Evolutionary conservation across 2,113 vertebrate species (phyloP).

Genomic region (Lepisosteus oculatus): DNA sequence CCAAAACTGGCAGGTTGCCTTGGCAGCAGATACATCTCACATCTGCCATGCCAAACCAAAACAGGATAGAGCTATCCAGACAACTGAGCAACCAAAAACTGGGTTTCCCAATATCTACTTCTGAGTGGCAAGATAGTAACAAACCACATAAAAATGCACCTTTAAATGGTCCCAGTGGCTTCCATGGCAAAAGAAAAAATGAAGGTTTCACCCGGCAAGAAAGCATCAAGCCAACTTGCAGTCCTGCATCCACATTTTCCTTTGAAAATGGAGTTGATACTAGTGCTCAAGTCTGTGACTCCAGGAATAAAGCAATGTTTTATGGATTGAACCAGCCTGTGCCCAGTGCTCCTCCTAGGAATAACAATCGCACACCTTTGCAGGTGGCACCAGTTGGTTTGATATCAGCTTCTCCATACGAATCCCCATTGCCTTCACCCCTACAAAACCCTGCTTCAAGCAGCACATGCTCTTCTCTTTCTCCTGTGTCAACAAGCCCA

Average conservation of each 20-base stretch:
- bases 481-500: conserved; percentile 84
- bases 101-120: conserved; percentile 62
- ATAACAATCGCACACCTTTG: conserved; percentile 60
- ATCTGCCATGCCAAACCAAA: conserved; percentile 63
- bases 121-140: conserved; percentile 76
- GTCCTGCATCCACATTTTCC: conserved; percentile 51
- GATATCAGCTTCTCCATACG: conserved; percentile 78
- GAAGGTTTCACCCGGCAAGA: conserved; percentile 72
- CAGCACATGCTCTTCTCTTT: conserved; percentile 86
- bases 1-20: conserved; percentile 69
- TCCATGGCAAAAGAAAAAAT: conserved; percentile 56
- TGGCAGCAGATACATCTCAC: conserved; percentile 80
- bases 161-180: conserved; percentile 51
- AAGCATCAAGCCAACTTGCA: conserved; percentile 51
- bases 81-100: conserved; percentile 75
- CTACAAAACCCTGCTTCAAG: conserved; percentile 74
- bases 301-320: conserved; percentile 74
- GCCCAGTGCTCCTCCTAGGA: conserved; percentile 59
- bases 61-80: conserved; percentile 71
- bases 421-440: conserved; percentile 86
- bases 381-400: conserved; percentile 68
- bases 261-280: conserved; percentile 65
- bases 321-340: conserved; percentile 72
- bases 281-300: conserved; percentile 64
- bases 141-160: conserved; percentile 63